These are phyloP conservation scores for Neosilurus mollespiculum DNA, from an alignment of 2,797 vertebrate species.

Conservation along the genomic window DNA sequence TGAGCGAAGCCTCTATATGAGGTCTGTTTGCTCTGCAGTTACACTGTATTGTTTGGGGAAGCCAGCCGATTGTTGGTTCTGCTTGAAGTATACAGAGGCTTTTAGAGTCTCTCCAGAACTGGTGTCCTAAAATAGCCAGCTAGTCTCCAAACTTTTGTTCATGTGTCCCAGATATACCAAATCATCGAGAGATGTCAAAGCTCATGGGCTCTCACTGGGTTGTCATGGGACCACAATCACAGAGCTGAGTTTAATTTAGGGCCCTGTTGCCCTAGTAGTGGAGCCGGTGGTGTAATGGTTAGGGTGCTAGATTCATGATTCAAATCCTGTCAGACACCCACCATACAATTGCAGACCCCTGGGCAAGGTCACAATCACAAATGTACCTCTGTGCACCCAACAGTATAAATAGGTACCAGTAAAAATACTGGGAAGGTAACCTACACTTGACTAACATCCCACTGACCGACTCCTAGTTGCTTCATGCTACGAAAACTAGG, in stretches of 20 bases:
- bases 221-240: not conserved
- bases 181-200: not conserved
- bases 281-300: no score
- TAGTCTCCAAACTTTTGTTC: not conserved
- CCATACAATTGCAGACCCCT: no score
- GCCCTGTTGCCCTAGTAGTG: no score
- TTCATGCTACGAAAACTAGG: no score
- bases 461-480: no score
- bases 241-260: not conserved
- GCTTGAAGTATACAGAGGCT: not conserved
- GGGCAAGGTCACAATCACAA: no score
- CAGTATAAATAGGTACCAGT: no score
- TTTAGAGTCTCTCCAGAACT: not conserved
- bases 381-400: no score
- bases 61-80: not conserved
- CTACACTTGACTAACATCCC: no score
- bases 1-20: not conserved
- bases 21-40: constrained; percentile 4
- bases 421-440: no score
- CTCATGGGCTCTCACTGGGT: not conserved
- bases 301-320: no score
- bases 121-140: constrained; percentile 39
- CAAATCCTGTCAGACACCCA: no score
- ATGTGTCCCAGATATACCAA: not conserved
- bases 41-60: constrained; percentile 3